Conservation (phyloP, 2,797 vertebrate genomes). For the Melanotaenia nigrans region DNA sequence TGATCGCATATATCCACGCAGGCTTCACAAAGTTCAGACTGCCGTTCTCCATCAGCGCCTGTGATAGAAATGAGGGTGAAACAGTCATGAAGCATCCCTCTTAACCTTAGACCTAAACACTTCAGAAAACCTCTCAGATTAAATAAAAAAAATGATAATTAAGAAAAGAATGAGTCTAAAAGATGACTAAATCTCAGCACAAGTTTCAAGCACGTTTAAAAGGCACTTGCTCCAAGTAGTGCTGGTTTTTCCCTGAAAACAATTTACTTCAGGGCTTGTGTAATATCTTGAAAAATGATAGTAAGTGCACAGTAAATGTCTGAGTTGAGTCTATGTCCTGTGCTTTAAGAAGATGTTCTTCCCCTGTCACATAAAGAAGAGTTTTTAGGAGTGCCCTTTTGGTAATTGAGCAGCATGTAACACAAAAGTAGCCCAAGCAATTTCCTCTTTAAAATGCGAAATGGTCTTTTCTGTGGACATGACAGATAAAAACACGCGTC, state of each 20-base stretch:
- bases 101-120: background rate
- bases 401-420: slow-evolving; percentile 9
- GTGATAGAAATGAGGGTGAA: slow-evolving; percentile 10
- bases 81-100: background rate
- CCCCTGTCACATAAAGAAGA: background rate
- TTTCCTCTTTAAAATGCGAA: slow-evolving; percentile 15
- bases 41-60: slow-evolving; percentile 91
- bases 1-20: slow-evolving; percentile 90
- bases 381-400: slow-evolving; percentile 5
- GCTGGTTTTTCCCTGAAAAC: background rate
- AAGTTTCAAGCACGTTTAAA: slow-evolving; percentile 3
- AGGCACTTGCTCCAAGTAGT: background rate
- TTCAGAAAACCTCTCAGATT: background rate
- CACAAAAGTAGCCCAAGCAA: background rate
- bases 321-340: background rate
- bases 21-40: slow-evolving; percentile 91
- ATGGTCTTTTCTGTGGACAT: background rate
- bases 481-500: slow-evolving; percentile 6
- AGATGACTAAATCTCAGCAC: too few species aligned
- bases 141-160: background rate
- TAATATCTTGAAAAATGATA: background rate
- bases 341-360: background rate
- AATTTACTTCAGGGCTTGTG: slow-evolving; percentile 2
- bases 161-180: too few species aligned
- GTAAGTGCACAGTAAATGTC: background rate